A percentile compares a stretch with the other conserved stretches of the same genome.
These are phyloP conservation scores for Dryoscopus gambensis DNA, from an alignment of 2,113 vertebrate species.

Conservation along the genomic window DNA sequence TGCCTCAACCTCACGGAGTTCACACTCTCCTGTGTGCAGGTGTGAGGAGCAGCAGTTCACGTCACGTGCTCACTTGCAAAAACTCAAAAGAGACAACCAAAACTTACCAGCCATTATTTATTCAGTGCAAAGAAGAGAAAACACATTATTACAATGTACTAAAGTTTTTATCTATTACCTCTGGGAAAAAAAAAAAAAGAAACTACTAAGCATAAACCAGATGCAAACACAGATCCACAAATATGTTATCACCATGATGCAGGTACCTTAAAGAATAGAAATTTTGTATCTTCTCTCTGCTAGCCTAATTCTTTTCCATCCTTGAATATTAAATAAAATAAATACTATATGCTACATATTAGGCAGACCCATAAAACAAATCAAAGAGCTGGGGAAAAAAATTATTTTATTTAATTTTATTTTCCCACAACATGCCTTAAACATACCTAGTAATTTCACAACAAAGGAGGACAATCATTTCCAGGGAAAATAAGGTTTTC, in stretches of 20 bases:
- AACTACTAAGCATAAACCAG: not conserved
- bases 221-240: not conserved
- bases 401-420: too few species aligned
- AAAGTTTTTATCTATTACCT: not conserved
- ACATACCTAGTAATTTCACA: not conserved
- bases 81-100: not conserved
- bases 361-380: not conserved
- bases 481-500: not conserved
- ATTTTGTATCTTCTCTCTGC: not conserved
- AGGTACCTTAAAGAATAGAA: not conserved
- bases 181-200: not conserved
- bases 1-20: not conserved
- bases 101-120: not conserved
- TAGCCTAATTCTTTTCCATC: not conserved
- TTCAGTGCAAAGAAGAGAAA: not conserved
- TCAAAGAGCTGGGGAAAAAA: not conserved
- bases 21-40: not conserved
- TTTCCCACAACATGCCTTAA: not conserved
- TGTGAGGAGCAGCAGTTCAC: not conserved
- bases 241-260: not conserved
- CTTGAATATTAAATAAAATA: not conserved
- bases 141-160: not conserved
- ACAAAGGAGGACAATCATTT: not conserved
- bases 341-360: not conserved
- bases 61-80: not conserved